Conservation (phyloP, 2,888 invertebrate species). For the Pyrochroa serraticornis region DNA sequence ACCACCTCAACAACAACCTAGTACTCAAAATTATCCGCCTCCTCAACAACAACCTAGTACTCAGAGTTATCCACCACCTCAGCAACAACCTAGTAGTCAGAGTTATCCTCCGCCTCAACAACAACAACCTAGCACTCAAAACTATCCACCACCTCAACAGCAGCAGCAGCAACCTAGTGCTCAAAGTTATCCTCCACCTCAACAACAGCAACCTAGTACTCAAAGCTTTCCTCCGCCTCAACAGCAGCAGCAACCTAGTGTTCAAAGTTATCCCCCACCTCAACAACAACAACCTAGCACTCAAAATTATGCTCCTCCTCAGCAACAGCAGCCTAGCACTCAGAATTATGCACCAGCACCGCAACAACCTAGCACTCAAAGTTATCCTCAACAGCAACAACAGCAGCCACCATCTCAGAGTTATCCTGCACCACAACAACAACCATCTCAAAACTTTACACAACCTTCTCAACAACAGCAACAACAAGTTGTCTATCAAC, state of each 20-base stretch:
- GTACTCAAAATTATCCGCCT: conserved; percentile 20
- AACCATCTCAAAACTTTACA: conserved; percentile 27
- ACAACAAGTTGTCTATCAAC: conserved; percentile 30
- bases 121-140: conserved; percentile 33
- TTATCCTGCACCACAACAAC: conserved; percentile 36
- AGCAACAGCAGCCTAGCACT: conserved; percentile 16
- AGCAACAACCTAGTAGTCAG: conserved; percentile 32
- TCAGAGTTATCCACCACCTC: conserved; percentile 31
- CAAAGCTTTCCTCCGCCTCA: conserved; percentile 2
- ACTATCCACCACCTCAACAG: conserved; percentile 8
- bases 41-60: conserved; percentile 17
- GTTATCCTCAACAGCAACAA: conserved; percentile 29
- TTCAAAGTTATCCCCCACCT: conserved; percentile 22
- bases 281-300: conserved; percentile 27
- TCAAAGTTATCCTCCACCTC: conserved; percentile 20
- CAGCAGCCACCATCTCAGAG: conserved; percentile 32
- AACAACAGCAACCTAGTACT: conserved; percentile 31
- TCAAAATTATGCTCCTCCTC: conserved; percentile 18
- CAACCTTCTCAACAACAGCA: conserved; percentile 30
- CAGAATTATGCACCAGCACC: conserved; percentile 31
- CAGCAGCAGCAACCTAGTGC: conserved; percentile 33
- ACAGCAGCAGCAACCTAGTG: neutral
- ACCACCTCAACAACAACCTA: conserved; percentile 28
- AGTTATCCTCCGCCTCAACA: conserved; percentile 34
- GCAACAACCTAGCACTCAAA: conserved; percentile 32